These are phyloP conservation scores for Spinibarbus caldwelli DNA, from an alignment of 2,797 vertebrate species.

Conservation along the genomic window DNA sequence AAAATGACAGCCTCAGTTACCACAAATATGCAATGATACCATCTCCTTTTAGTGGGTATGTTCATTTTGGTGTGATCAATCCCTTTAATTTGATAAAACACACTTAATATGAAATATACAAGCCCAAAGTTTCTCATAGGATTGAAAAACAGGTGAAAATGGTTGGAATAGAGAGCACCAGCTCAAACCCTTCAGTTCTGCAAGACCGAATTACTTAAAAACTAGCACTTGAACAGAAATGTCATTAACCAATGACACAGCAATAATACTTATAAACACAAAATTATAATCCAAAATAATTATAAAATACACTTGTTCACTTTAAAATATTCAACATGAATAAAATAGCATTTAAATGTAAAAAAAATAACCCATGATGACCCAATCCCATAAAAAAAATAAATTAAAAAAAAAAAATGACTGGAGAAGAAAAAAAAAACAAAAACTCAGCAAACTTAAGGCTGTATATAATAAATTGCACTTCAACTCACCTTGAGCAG, in stretches of 20 bases:
- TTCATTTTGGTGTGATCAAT: neutral
- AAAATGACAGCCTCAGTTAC: neutral
- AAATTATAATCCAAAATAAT: neutral
- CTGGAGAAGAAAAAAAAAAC: neutral
- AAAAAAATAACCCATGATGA: neutral
- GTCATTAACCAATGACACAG: conserved; percentile 4
- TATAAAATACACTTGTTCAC: neutral
- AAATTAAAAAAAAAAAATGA: neutral
- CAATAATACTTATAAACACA: neutral
- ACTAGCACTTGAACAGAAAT: neutral
- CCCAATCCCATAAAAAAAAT: neutral
- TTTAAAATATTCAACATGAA: neutral
- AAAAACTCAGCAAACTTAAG: conserved; percentile 21
- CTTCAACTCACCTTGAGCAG: conserved; percentile 98
- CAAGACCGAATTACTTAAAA: neutral
- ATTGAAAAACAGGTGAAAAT: conserved; percentile 5
- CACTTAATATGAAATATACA: neutral
- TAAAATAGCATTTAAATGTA: neutral
- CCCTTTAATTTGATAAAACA: neutral
- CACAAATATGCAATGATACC: neutral
- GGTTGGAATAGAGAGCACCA: neutral
- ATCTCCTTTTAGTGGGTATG: neutral
- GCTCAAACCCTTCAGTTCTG: neutral
- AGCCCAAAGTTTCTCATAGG: neutral
- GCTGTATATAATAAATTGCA: conserved; percentile 75